A percentile compares a stretch with the other conserved stretches of the same genome.
Conservation (phyloP, 2,797 vertebrate genomes). For the Numenius phaeopus region DNA sequence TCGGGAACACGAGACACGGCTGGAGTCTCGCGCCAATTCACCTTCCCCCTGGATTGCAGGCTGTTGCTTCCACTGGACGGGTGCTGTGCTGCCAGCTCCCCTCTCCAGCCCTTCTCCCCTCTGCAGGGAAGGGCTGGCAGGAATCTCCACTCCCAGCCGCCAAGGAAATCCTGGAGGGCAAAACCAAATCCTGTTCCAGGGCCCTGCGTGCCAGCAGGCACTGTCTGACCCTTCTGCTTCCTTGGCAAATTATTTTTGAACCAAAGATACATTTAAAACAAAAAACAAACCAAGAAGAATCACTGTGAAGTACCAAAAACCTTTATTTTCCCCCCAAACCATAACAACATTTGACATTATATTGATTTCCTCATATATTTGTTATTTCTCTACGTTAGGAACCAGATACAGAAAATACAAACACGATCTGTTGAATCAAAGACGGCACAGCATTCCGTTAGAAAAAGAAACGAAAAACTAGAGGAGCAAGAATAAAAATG, state of each 20-base stretch:
- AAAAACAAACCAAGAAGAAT: neutral
- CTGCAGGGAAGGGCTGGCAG: neutral
- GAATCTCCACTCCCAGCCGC: accelerated
- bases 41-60: neutral
- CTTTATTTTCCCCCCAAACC: constrained; percentile 81
- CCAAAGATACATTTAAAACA: neutral
- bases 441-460: constrained; percentile 77
- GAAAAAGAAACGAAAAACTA: constrained; percentile 72
- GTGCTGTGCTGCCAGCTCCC: neutral
- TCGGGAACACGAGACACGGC: accelerated
- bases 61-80: neutral
- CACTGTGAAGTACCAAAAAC: constrained; percentile 66
- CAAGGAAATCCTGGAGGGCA: neutral
- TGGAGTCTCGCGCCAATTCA: accelerated
- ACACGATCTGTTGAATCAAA: constrained; percentile 77
- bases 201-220: neutral
- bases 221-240: neutral
- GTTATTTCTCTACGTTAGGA: constrained; percentile 84
- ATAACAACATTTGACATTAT: constrained; percentile 79
- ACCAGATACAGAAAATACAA: constrained; percentile 81
- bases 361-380: constrained; percentile 80
- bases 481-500: constrained; percentile 70
- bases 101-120: neutral
- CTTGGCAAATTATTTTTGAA: neutral
- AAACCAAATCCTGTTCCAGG: neutral